Evolutionary conservation across 2,113 vertebrate species (phyloP).

Genomic region (Neofelis nebulosa): DNA sequence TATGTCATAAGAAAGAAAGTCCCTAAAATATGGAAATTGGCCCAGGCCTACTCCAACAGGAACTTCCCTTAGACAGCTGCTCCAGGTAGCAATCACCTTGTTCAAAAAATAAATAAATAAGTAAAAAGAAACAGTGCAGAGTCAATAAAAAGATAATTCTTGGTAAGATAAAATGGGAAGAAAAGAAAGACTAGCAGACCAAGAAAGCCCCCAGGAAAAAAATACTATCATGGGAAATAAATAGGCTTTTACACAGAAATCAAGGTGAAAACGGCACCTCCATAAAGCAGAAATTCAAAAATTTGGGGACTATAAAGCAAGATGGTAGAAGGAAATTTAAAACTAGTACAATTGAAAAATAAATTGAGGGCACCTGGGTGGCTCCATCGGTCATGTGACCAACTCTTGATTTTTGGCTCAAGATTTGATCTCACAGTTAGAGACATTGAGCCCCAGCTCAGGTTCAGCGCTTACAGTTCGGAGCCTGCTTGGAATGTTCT

Average conservation of each 20-base stretch:
- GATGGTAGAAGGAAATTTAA: background rate
- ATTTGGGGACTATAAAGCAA: background rate
- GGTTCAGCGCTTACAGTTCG: too few species aligned
- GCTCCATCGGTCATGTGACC: too few species aligned
- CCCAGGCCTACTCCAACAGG: background rate
- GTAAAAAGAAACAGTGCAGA: background rate
- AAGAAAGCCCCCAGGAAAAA: background rate
- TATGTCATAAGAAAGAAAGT: background rate
- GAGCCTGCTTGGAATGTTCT: too few species aligned
- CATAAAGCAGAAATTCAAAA: background rate
- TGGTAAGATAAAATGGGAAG: background rate
- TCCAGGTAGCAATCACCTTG: background rate
- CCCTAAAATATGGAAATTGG: background rate
- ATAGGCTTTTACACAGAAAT: background rate
- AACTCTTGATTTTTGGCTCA: too few species aligned
- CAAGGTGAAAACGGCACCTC: background rate
- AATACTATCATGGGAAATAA: background rate
- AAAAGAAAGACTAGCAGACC: background rate
- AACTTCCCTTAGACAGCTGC: background rate
- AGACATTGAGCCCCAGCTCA: too few species aligned
- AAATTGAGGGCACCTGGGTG: background rate
- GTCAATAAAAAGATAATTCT: background rate
- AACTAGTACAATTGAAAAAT: background rate
- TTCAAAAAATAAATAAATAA: background rate
- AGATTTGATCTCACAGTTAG: too few species aligned